Conservation (phyloP, 2,888 invertebrate genomes). For the Cephus sareptanus region DNA sequence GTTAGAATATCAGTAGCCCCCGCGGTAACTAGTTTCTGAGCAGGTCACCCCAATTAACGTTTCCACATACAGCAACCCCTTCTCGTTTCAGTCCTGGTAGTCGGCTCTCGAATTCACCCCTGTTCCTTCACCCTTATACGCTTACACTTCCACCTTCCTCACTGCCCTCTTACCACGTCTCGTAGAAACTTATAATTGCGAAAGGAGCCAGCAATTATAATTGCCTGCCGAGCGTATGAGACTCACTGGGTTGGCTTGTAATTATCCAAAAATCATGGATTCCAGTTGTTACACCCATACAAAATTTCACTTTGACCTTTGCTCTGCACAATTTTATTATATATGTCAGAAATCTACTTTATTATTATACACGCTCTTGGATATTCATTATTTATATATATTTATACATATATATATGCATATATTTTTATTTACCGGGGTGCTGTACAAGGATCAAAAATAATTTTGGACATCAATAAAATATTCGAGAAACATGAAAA, state of each 20-base stretch:
- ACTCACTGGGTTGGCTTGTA: conserved; percentile 49
- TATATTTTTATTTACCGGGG: background rate
- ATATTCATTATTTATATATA: background rate
- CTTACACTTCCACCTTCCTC: conserved; percentile 18
- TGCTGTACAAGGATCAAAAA: background rate
- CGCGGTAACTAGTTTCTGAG: conserved; percentile 64
- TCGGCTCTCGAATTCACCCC: conserved; percentile 18
- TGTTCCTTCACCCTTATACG: conserved; percentile 11
- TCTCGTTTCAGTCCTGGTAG: conserved; percentile 7
- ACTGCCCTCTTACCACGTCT: conserved; percentile 41
- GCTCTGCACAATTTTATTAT: background rate
- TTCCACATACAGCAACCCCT: conserved; percentile 55
- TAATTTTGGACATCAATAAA: background rate
- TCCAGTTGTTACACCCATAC: background rate
- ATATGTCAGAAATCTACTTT: background rate
- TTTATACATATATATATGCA: too few relatives aligned
- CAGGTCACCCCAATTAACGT: conserved; percentile 67
- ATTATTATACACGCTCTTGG: background rate
- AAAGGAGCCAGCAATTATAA: conserved; percentile 67
- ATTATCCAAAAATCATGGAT: conserved; percentile 57
- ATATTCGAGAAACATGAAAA: background rate
- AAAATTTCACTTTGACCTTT: background rate
- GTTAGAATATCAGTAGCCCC: conserved; percentile 29
- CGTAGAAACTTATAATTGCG: conserved; percentile 66
- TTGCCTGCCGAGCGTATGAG: conserved; percentile 53